Conservation (phyloP, 2,888 invertebrate species). For the Tiphia femorata region DNA sequence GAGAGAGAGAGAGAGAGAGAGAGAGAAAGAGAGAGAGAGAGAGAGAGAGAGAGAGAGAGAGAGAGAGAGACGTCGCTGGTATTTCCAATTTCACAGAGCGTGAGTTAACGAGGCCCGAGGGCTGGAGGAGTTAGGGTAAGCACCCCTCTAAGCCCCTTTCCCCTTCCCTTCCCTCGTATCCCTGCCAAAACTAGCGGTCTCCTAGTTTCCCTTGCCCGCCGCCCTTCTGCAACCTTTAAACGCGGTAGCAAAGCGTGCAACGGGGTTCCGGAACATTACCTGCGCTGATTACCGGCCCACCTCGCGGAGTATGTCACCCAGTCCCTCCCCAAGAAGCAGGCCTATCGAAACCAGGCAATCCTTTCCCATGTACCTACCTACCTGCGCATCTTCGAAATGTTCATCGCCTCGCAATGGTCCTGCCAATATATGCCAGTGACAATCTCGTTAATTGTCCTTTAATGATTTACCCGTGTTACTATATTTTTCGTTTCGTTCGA, state of each 20-base stretch:
- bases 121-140: conserved; percentile 51
- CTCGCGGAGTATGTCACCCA: conserved; percentile 64
- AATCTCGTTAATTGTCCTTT: no score
- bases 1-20: conserved; percentile 10
- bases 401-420: no score
- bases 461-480: neutral
- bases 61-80: conserved; percentile 47
- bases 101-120: conserved; percentile 68
- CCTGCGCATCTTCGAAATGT: no score
- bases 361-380: no score
- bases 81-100: conserved; percentile 69
- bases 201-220: conserved; percentile 3
- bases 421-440: no score
- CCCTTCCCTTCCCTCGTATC: conserved; percentile 25
- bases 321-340: conserved; percentile 60
- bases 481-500: conserved; percentile 3
- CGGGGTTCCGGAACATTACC: conserved; percentile 67
- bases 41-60: neutral
- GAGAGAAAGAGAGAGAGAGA: conserved; percentile 1
- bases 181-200: conserved; percentile 30
- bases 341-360: conserved; percentile 45
- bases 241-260: conserved; percentile 43
- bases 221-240: conserved; percentile 49
- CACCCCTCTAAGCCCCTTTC: conserved; percentile 25
- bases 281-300: conserved; percentile 65